Evolutionary conservation across 1,140 invertebrate genomes (phyloP).

Genomic region (Musca domestica): DNA sequence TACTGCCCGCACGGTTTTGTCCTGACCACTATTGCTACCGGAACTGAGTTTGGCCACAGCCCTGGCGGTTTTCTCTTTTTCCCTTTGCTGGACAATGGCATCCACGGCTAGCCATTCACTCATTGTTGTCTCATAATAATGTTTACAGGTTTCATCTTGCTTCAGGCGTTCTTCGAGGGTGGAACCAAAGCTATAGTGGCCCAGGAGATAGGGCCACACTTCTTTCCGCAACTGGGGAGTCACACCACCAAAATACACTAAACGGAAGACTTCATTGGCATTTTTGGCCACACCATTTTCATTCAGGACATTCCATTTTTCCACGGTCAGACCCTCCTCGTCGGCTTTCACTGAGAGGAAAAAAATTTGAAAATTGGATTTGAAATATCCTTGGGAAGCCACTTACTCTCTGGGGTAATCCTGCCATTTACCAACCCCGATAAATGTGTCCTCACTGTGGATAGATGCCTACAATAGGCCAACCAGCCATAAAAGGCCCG

Average conservation of each 20-base stretch:
- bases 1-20: conserved; percentile 38
- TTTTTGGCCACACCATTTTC: conserved; percentile 62
- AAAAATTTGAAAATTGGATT: neutral
- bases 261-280: conserved; percentile 72
- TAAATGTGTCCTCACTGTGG: conserved; percentile 87
- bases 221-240: conserved; percentile 74
- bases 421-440: conserved; percentile 79
- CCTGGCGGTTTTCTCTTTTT: conserved; percentile 69
- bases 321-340: conserved; percentile 65
- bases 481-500: conserved; percentile 96
- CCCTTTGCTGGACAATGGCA: conserved; percentile 82
- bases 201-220: conserved; percentile 89
- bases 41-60: conserved; percentile 65
- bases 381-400: neutral
- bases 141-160: conserved; percentile 66
- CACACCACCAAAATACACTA: conserved; percentile 86
- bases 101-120: conserved; percentile 93
- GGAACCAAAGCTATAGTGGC: conserved; percentile 80
- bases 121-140: conserved; percentile 85
- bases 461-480: conserved; percentile 87
- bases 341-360: conserved; percentile 56
- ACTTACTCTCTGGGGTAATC: conserved; percentile 62
- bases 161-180: conserved; percentile 67
- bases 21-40: conserved; percentile 55
- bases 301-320: conserved; percentile 66